Evolutionary conservation across 2,888 invertebrate genomes (phyloP), one percentile per base, ranked within the genome.

Genomic region (Agonopterix arenella): DNA sequence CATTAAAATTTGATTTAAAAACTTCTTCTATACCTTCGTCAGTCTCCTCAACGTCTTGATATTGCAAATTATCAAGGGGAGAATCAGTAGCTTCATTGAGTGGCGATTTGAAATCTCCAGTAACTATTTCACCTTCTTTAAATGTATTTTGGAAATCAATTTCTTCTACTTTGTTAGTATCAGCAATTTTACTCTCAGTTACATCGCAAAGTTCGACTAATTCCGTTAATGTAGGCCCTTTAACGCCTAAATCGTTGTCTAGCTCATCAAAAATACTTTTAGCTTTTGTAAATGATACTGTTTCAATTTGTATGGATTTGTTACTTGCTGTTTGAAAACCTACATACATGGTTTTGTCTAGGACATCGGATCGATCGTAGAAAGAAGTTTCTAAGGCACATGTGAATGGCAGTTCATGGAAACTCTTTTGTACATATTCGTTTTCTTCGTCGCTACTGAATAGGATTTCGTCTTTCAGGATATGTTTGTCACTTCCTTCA

Each of bases 401-500:
- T 8, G 85, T 84, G 8, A 80, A 61, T n/a, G 84, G 81, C 40
- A 84, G 55, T 42, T 81, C 74, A 57, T 72, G 60, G 5, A 61
- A 53, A 47, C 68, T 57, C 59, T 66, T 69, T 18, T 70, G 60
- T 18, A 61, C 42, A 49, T 62, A 66, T 46, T 69, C 66, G 49
- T 64, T 61, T 65, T 84, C 85, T 68, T 89, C 88, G 64, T 86
- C 86, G 61, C 84, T 84, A 47, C 83, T 86, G 50, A 88, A 85
- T 13, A 86, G 54, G 42, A 84, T 80, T 59, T 81, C 81, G 56
- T 85, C 84, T 58, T 79, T 61, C 16, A 74, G 59, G 45, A 56
- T 48, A 13, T 57, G 55, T 54, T 54, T 61, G 28, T 44, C 45
- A 40, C 40, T 40, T 9, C 9, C 40, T 1, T 40, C 10, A 10